Base-by-base conservation (phyloP, 2,113 vertebrate species). In the Pongo pygmaeus region DNA sequence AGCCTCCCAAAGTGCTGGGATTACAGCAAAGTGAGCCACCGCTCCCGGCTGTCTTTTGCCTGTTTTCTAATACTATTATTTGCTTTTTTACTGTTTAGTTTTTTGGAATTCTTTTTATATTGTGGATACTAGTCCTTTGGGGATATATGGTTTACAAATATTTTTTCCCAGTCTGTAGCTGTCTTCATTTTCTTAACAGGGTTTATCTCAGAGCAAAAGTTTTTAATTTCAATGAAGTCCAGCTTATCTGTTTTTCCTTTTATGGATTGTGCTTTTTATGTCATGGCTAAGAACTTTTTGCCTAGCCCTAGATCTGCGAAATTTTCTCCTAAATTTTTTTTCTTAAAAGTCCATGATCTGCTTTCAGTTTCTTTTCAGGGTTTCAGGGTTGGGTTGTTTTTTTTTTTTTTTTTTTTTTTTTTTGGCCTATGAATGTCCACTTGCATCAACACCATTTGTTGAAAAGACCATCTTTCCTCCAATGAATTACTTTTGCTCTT, bases 401-500 rank as follows among this genome's bases (percentile, higher is more conserved):
- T 5, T 80, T 27, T 43, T 32, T n/a, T 46, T 64, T 64, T 1
- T 22, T 3, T 67, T 89, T 81, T 22, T 43, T 32, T 4, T n/a
- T 91, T 89, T 84, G 10, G 6, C 61, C 84, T 59, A 0, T 74
- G 11, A 78, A 35, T 84, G 43, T 43, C 40, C 6, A 17, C 20
- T 30, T 81, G 17, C 48, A 90, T 16, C 6, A n/a, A 10, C 11
- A 61, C 61, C 61, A 30, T 50, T 70, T 74, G 4, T 75, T 70
- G 86, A 81, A 93, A 77, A 93, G 25, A 40, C 2, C 32, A 23
- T 67, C 46, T 78, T 72, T 88, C 50, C 27, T 92, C 40, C 38
- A 18, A 87, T 91, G 20, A 59, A 88, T 91, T 84, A 83, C 30
- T 81, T 84, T 89, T 96, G 43, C n/a, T 83, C 25, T 30, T 78